Conservation (phyloP, 2,888 invertebrate genomes). For the Brassicogethes aeneus region DNA sequence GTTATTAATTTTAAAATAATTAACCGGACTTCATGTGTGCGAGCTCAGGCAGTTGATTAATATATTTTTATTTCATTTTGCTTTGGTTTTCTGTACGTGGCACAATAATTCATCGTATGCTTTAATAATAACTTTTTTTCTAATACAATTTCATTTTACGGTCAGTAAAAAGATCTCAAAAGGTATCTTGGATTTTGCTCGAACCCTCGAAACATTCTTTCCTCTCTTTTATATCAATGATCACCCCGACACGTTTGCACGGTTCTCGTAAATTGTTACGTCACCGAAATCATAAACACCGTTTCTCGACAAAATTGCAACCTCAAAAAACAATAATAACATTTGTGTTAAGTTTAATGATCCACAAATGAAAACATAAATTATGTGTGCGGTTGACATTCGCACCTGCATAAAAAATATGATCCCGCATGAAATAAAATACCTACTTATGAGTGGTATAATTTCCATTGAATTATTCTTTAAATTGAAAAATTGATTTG, state of each 20-base stretch:
- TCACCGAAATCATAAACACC: conserved; percentile 13
- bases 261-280: conserved; percentile 14
- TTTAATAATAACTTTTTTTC: neutral
- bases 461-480: too few relatives aligned
- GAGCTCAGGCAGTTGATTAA: too few relatives aligned
- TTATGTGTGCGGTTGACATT: conserved; percentile 7
- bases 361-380: conserved; percentile 19
- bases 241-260: conserved; percentile 7
- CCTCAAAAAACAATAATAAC: conserved; percentile 13
- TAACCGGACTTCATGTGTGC: too few relatives aligned
- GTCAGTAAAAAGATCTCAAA: neutral
- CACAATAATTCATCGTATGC: too few relatives aligned
- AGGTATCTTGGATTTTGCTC: neutral
- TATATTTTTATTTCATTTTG: too few relatives aligned
- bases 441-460: too few relatives aligned
- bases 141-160: conserved; percentile 5
- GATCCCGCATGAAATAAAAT: too few relatives aligned
- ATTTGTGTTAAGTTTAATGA: conserved; percentile 16
- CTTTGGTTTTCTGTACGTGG: too few relatives aligned
- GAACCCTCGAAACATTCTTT: neutral
- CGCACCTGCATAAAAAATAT: neutral
- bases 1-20: too few relatives aligned
- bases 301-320: conserved; percentile 13
- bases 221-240: conserved; percentile 5
- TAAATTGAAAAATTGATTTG: too few relatives aligned